phyloP scores from a whole-genome alignment of 2,113 vertebrate genomes.

The Platysternon megacephalum region DNA sequence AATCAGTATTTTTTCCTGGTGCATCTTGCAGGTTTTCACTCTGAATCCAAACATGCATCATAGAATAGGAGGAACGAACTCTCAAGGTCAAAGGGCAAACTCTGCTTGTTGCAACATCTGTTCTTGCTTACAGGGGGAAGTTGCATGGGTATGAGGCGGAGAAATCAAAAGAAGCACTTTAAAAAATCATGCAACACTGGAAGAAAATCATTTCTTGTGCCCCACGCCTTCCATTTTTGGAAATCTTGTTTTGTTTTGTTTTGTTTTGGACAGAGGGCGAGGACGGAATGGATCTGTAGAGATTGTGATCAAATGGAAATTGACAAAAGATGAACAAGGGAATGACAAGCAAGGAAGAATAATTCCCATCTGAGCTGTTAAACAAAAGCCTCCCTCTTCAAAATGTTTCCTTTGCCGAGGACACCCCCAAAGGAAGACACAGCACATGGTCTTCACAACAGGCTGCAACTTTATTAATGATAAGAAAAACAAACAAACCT shows the following conservation, averaged over 20 bases:
- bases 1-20: neutral
- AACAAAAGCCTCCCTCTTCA: neutral
- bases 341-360: neutral
- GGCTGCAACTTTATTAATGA: conserved; percentile 40
- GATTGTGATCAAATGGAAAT: conserved; percentile 16
- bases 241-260: conserved; percentile 32
- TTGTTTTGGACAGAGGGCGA: conserved; percentile 42
- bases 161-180: conserved; percentile 65
- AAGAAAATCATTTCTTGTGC: conserved; percentile 51
- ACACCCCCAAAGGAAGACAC: neutral
- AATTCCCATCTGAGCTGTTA: conserved; percentile 10
- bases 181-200: conserved; percentile 42
- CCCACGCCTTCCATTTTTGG: conserved; percentile 1
- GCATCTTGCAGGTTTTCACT: conserved; percentile 61
- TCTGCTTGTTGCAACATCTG: conserved; percentile 75
- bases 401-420: neutral
- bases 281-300: conserved; percentile 44
- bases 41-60: conserved; percentile 64
- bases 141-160: conserved; percentile 55
- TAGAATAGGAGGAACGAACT: conserved; percentile 49
- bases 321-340: neutral
- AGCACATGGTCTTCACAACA: neutral
- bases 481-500: neutral
- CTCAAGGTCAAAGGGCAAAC: conserved; percentile 45
- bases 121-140: conserved; percentile 73